A percentile compares a stretch with the other conserved stretches of the same genome.
Conservation (phyloP, 2,113 vertebrate species). For the Xiphorhynchus elegans region DNA sequence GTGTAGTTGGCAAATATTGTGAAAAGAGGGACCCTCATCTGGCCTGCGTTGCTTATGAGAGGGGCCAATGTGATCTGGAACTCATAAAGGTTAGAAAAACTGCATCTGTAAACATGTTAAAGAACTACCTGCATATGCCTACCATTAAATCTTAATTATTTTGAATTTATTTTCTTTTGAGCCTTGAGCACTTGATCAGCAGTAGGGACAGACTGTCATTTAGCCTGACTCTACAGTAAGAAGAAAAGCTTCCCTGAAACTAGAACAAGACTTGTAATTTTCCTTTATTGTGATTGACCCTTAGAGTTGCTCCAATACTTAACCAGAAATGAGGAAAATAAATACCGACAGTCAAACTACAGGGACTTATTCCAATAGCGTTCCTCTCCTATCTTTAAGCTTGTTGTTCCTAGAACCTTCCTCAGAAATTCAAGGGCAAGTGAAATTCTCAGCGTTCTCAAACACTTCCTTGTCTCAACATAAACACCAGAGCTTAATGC, state of each 20-base stretch:
- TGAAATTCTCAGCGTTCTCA: background rate
- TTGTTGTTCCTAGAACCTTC: background rate
- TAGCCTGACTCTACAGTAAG: background rate
- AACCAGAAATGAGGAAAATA: conserved; percentile 4
- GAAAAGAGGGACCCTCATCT: conserved; percentile 92
- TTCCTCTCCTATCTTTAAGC: background rate
- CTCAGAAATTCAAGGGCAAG: background rate
- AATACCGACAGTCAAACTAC: background rate
- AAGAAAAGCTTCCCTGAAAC: background rate
- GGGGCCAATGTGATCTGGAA: conserved; percentile 89
- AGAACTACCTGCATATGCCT: background rate
- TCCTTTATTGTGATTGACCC: background rate
- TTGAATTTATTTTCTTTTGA: background rate
- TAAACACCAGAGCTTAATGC: background rate
- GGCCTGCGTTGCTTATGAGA: conserved; percentile 90
- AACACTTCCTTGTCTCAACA: background rate
- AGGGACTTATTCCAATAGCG: background rate
- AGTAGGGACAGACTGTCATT: background rate
- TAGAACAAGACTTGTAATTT: background rate
- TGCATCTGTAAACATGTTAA: background rate
- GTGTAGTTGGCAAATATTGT: conserved; percentile 87
- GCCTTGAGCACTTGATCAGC: background rate
- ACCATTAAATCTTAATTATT: background rate
- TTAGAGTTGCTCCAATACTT: background rate
- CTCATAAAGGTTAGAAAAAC: conserved; percentile 86